A percentile compares a stretch with the other conserved stretches of the same genome.
Conservation (phyloP, 1,140 invertebrate genomes). For the Drosophila sp. region DNA sequence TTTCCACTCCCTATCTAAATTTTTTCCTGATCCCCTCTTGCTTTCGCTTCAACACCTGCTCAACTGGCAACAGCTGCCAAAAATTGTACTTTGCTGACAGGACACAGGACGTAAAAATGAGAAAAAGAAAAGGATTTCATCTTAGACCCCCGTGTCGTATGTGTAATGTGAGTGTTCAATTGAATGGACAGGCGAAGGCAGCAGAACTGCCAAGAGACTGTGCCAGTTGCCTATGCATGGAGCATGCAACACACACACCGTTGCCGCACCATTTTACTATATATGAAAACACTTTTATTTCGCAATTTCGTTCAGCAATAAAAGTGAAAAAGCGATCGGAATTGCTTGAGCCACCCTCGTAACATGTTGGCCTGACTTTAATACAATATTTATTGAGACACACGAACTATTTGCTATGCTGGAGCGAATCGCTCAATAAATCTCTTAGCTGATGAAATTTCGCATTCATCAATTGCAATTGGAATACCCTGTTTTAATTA, state of each 20-base stretch:
- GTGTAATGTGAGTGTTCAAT: slow-evolving; percentile 56
- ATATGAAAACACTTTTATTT: slow-evolving; percentile 24
- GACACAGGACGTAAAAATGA: slow-evolving; percentile 10
- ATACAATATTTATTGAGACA: slow-evolving; percentile 36
- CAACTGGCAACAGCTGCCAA: slow-evolving; percentile 47
- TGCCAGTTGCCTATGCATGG: slow-evolving; percentile 23
- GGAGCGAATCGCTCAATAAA: slow-evolving; percentile 12
- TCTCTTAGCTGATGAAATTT: slow-evolving; percentile 24
- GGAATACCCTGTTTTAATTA: neutral
- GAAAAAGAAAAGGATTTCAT: slow-evolving; percentile 36
- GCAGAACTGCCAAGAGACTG: slow-evolving; percentile 10
- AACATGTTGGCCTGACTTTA: slow-evolving; percentile 26
- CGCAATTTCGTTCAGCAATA: slow-evolving; percentile 11
- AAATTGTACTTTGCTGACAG: slow-evolving; percentile 65
- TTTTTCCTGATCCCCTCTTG: too few species aligned
- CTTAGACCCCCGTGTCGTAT: slow-evolving; percentile 48
- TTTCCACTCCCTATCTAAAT: slow-evolving; percentile 24
- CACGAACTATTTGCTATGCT: slow-evolving; percentile 8
- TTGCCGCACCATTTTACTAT: slow-evolving; percentile 5
- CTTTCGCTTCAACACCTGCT: slow-evolving; percentile 24
- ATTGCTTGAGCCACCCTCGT: slow-evolving; percentile 32
- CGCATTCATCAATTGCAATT: slow-evolving; percentile 9
- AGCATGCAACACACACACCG: neutral
- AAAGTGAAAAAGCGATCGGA: slow-evolving; percentile 15
- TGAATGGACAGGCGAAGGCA: slow-evolving; percentile 50